These are phyloP conservation scores for Petrocephalus microphthalmus DNA, from an alignment of 2,113 vertebrate species.

Conservation along the genomic window DNA sequence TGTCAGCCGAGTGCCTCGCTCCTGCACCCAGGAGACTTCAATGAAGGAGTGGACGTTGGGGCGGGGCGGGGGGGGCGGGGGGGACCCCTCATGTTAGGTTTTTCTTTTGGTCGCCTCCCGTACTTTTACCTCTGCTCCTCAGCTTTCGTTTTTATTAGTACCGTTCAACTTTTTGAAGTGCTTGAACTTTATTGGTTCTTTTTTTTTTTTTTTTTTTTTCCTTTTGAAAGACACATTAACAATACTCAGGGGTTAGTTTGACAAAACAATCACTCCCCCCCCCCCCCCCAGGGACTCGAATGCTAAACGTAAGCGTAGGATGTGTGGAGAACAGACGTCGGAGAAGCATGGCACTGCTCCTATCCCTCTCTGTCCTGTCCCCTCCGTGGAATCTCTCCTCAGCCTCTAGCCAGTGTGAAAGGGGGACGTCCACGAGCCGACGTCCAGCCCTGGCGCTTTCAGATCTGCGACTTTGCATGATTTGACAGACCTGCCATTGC, in stretches of 20 bases:
- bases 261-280: constrained; percentile 31
- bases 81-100: constrained; percentile 23
- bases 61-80: constrained; percentile 19
- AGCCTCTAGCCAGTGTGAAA: background rate
- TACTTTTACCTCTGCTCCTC: constrained; percentile 18
- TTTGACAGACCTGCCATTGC: constrained; percentile 10
- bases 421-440: background rate
- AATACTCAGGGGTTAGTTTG: constrained; percentile 70
- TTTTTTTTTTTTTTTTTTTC: background rate
- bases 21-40: constrained; percentile 14
- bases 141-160: background rate
- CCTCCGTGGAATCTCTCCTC: background rate
- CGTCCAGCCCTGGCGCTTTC: background rate
- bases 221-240: constrained; percentile 28
- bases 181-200: constrained; percentile 21
- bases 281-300: background rate
- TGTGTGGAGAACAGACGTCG: constrained; percentile 35
- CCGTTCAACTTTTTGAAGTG: constrained; percentile 25
- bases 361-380: background rate
- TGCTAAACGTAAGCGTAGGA: constrained; percentile 21
- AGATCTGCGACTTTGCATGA: constrained; percentile 29
- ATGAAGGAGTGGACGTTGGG: constrained; percentile 34
- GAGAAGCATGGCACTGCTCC: constrained; percentile 55
- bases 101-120: constrained; percentile 20
- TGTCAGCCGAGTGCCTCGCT: constrained; percentile 51